Conservation (phyloP, 2,888 invertebrate genomes). For the Nymphalis urticae region DNA sequence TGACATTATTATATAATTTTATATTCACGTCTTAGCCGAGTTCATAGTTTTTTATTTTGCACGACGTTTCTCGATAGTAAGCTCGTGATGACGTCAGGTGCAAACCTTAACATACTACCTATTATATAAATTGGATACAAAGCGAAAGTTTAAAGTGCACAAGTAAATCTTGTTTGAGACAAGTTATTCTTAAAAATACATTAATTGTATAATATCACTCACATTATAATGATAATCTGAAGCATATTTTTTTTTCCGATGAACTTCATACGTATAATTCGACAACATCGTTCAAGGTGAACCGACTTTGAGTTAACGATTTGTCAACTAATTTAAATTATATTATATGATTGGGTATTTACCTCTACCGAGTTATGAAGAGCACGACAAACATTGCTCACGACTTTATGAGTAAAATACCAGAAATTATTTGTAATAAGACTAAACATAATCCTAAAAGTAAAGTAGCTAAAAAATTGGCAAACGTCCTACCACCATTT, state of each 20-base stretch:
- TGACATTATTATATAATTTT: too few species aligned
- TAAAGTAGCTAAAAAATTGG: too few species aligned
- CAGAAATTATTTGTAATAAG: background rate
- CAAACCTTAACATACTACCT: too few species aligned
- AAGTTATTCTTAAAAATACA: background rate
- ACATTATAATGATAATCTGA: background rate
- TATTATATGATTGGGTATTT: background rate
- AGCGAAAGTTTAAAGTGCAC: too few species aligned
- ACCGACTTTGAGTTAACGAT: background rate
- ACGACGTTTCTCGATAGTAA: too few species aligned
- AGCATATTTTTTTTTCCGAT: background rate
- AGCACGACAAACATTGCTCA: background rate
- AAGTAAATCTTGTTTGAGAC: background rate
- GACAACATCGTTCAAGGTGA: constrained; percentile 2
- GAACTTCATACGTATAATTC: background rate
- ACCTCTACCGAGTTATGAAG: background rate
- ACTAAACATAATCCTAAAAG: background rate
- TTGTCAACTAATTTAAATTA: background rate
- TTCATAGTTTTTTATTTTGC: too few species aligned
- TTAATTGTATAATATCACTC: background rate
- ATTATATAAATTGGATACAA: too few species aligned
- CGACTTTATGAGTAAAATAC: background rate
- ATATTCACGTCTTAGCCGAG: too few species aligned
- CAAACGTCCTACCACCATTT: too few species aligned
- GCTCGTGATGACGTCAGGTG: too few species aligned